Percentiles rank a stretch among this genome's conserved stretches.
Evolutionary conservation across 2,888 invertebrate genomes (phyloP).

Genomic region (Fragum whitleyi): DNA sequence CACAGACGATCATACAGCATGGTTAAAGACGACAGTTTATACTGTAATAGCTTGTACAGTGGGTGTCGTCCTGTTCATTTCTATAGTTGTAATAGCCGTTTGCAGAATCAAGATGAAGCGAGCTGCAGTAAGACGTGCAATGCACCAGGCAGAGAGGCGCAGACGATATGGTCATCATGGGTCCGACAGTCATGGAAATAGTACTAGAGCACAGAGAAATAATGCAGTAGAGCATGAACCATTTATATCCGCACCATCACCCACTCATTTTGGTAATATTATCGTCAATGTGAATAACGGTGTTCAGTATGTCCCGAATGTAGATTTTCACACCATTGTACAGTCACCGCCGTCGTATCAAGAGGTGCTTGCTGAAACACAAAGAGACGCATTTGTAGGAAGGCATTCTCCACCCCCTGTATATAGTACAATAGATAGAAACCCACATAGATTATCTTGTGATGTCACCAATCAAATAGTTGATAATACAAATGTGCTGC

Average conservation of each 20-base stretch:
- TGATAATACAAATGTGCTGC: background rate
- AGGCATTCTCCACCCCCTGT: slow-evolving; percentile 76
- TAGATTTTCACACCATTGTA: slow-evolving; percentile 67
- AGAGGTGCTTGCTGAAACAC: slow-evolving; percentile 68
- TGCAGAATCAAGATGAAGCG: slow-evolving; percentile 80
- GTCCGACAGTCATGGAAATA: slow-evolving; percentile 16
- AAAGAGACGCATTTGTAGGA: slow-evolving; percentile 35
- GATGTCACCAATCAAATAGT: slow-evolving; percentile 1
- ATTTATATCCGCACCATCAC: slow-evolving; percentile 69
- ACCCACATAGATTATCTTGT: slow-evolving; percentile 44
- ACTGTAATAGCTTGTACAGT: slow-evolving; percentile 80
- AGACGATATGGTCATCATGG: slow-evolving; percentile 38
- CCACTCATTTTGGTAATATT: slow-evolving; percentile 77
- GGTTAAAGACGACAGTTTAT: slow-evolving; percentile 80
- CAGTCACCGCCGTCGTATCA: slow-evolving; percentile 79
- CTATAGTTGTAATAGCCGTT: slow-evolving; percentile 78
- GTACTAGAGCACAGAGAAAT: slow-evolving; percentile 32
- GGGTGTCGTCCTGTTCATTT: slow-evolving; percentile 78
- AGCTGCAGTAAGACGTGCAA: slow-evolving; percentile 67
- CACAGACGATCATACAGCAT: slow-evolving; percentile 59
- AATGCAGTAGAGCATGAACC: slow-evolving; percentile 68
- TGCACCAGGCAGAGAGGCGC: slow-evolving; percentile 60
- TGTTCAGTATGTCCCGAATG: slow-evolving; percentile 77
- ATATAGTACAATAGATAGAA: slow-evolving; percentile 79
- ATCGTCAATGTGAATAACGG: slow-evolving; percentile 82